These are phyloP conservation scores for Coregonus clupeaformis DNA, from an alignment of 2,113 vertebrate genomes.

Conservation along the genomic window DNA sequence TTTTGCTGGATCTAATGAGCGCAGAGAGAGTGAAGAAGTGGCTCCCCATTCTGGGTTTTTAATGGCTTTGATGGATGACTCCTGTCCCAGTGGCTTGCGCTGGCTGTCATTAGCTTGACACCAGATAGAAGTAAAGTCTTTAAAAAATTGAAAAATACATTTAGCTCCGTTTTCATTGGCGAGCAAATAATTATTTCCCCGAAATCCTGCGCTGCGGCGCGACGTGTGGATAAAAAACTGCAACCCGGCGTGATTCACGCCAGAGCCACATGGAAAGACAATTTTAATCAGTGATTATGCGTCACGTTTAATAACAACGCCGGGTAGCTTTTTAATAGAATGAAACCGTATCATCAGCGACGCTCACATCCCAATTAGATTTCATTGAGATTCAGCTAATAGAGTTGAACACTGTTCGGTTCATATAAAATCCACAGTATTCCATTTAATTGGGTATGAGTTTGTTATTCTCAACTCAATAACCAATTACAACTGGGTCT, in stretches of 20 bases:
- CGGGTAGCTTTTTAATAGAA: background rate
- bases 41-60: slow-evolving; percentile 48
- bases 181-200: slow-evolving; percentile 62
- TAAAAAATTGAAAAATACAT: too few relatives aligned
- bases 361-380: background rate
- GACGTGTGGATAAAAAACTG: slow-evolving; percentile 48
- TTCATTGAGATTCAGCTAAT: background rate
- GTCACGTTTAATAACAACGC: slow-evolving; percentile 17
- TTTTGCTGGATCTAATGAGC: slow-evolving; percentile 72
- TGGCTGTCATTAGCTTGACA: slow-evolving; percentile 70
- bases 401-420: background rate
- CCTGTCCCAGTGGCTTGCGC: slow-evolving; percentile 57
- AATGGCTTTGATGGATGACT: slow-evolving; percentile 74
- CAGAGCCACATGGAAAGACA: slow-evolving; percentile 32
- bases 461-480: too few relatives aligned
- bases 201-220: slow-evolving; percentile 56
- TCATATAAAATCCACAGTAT: background rate
- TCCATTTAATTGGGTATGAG: background rate
- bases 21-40: slow-evolving; percentile 40
- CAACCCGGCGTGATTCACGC: slow-evolving; percentile 39
- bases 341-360: background rate
- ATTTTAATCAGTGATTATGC: too few relatives aligned
- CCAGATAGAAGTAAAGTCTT: slow-evolving; percentile 66
- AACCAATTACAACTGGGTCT: too few relatives aligned
- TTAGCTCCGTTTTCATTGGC: slow-evolving; percentile 66